Conservation (phyloP, 2,113 vertebrate genomes). For the Psilopsiagon aymara region DNA sequence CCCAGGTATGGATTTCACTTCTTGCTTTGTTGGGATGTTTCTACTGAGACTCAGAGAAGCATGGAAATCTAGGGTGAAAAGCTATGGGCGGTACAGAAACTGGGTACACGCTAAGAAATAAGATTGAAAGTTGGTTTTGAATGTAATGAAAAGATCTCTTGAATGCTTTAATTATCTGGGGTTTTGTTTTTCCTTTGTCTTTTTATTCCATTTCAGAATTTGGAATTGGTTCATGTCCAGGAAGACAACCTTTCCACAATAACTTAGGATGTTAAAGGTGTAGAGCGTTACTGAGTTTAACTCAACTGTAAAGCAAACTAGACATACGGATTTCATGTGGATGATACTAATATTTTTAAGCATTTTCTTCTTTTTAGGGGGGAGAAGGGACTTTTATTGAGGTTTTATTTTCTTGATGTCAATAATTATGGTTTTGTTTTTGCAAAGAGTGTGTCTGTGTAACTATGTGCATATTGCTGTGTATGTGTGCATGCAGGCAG, state of each 20-base stretch:
- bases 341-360: constrained; percentile 66
- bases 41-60: neutral
- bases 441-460: constrained; percentile 57
- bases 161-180: neutral
- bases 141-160: neutral
- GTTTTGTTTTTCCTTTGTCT: neutral
- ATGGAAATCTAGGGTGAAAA: neutral
- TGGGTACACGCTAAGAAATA: neutral
- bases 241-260: constrained; percentile 18
- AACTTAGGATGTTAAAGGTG: constrained; percentile 53
- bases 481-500: neutral
- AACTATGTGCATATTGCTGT: neutral
- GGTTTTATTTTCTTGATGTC: constrained; percentile 55
- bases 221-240: constrained; percentile 49
- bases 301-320: constrained; percentile 43
- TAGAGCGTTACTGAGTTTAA: constrained; percentile 59
- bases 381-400: constrained; percentile 46
- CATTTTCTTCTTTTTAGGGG: constrained; percentile 65
- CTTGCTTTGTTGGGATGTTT: neutral
- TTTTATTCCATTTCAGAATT: constrained; percentile 55
- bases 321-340: constrained; percentile 42
- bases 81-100: neutral
- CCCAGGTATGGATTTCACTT: neutral
- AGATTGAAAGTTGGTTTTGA: neutral
- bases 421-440: constrained; percentile 38